Conservation (phyloP, 2,888 invertebrate genomes). For the Trichopoda pennipes region DNA sequence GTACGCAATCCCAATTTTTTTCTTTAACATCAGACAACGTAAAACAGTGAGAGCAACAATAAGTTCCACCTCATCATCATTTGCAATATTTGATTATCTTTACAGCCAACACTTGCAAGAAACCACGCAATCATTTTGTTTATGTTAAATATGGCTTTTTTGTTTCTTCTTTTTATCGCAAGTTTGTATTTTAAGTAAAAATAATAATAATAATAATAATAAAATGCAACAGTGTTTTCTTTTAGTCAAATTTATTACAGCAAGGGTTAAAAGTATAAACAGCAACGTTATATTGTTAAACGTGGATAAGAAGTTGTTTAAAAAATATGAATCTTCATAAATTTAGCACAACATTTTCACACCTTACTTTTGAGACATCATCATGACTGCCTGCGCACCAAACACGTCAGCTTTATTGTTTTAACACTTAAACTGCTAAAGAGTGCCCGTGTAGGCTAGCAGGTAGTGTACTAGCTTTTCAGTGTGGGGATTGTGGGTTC, state of each 20-base stretch:
- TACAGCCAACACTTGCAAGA: slow-evolving; percentile 13
- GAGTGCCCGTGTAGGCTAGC: no score
- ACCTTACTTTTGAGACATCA: slow-evolving; percentile 55
- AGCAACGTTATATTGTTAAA: slow-evolving; percentile 32
- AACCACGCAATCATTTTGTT: slow-evolving; percentile 43
- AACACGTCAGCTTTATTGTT: slow-evolving; percentile 18
- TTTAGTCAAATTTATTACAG: slow-evolving; percentile 40
- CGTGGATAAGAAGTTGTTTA: slow-evolving; percentile 51
- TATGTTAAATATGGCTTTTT: slow-evolving; percentile 45
- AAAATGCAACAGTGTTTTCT: slow-evolving; percentile 11
- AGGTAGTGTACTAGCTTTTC: no score
- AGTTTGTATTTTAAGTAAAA: slow-evolving; percentile 3
- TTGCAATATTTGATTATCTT: slow-evolving; percentile 34
- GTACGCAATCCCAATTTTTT: slow-evolving; percentile 41
- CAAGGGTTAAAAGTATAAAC: slow-evolving; percentile 54
- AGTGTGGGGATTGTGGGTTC: no score
- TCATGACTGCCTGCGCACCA: slow-evolving; percentile 18
- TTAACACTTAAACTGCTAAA: slow-evolving; percentile 26
- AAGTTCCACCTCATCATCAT: slow-evolving; percentile 9
- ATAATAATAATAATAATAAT: slow-evolving; percentile 7
- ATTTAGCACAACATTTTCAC: slow-evolving; percentile 66
- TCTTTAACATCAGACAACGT: background rate
- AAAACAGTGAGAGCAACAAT: background rate
- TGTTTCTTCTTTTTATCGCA: slow-evolving; percentile 24
- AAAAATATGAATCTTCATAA: slow-evolving; percentile 67